Evolutionary conservation across 1,140 invertebrate genomes (phyloP).

Genomic region (Habropoda laboriosa): DNA sequence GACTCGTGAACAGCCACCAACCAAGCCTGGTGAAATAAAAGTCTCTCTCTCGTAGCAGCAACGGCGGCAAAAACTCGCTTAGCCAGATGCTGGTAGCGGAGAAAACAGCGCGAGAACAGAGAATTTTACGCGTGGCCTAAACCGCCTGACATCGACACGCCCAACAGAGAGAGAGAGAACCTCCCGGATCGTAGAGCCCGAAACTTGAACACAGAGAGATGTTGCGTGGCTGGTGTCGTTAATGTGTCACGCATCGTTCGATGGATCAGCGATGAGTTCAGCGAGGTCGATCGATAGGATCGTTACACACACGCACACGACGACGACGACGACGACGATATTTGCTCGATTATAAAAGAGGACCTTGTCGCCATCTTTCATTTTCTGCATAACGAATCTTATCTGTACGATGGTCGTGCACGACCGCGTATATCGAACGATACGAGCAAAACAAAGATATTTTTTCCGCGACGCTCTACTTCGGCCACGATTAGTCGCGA

Average conservation of each 20-base stretch:
- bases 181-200: background rate
- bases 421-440: background rate
- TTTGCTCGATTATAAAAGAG: slow-evolving; percentile 33
- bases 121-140: background rate
- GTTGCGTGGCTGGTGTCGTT: background rate
- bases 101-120: background rate
- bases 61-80: slow-evolving; percentile 5
- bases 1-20: too few species aligned
- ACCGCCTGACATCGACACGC: background rate
- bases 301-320: background rate
- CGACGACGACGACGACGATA: too few species aligned
- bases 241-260: background rate
- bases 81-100: slow-evolving; percentile 2
- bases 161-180: too few species aligned
- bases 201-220: background rate
- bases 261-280: background rate
- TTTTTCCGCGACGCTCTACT: background rate
- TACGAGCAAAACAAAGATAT: background rate
- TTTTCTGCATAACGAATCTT: slow-evolving; percentile 13
- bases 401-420: background rate
- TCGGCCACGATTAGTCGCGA: slow-evolving; percentile 3
- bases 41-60: too few species aligned
- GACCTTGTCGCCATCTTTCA: slow-evolving; percentile 17
- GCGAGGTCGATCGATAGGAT: slow-evolving; percentile 14
- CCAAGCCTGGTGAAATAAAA: slow-evolving; percentile 17